These are phyloP conservation scores for Allolobophora icterica DNA, from an alignment of 2,888 invertebrate genomes.

Conservation along the genomic window DNA sequence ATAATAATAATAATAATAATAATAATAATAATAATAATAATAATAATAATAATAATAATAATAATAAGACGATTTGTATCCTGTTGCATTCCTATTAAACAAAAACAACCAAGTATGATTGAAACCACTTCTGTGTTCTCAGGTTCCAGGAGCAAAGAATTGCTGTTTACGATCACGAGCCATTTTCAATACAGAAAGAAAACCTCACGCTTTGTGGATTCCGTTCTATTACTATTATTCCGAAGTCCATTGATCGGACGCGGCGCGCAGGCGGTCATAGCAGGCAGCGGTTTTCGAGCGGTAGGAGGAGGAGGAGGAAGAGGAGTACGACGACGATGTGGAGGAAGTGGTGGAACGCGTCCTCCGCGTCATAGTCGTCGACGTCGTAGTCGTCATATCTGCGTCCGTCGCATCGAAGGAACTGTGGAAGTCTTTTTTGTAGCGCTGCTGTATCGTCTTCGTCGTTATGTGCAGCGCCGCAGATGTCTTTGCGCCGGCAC, in stretches of 20 bases:
- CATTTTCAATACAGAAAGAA: too few relatives aligned
- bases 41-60: too few relatives aligned
- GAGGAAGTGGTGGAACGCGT: background rate
- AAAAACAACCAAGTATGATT: too few relatives aligned
- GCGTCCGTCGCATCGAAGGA: background rate
- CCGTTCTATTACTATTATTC: conserved; percentile 5
- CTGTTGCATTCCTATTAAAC: too few relatives aligned
- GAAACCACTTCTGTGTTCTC: too few relatives aligned
- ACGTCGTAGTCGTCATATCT: background rate
- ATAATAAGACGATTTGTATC: too few relatives aligned
- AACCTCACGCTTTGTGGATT: background rate
- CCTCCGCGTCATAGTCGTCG: background rate
- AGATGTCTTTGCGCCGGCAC: background rate
- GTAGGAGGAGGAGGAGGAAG: background rate
- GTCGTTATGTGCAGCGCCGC: background rate
- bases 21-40: too few relatives aligned
- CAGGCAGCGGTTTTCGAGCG: background rate
- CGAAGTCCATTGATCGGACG: background rate
- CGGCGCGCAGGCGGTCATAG: background rate
- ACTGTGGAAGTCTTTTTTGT: background rate
- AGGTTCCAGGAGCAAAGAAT: too few relatives aligned
- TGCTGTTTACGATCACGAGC: too few relatives aligned
- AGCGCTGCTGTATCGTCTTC: background rate
- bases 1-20: too few relatives aligned
- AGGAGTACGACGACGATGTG: background rate